Evolutionary conservation across 2,888 invertebrate species (phyloP).

Genomic region (Scaptomyza parva): DNA sequence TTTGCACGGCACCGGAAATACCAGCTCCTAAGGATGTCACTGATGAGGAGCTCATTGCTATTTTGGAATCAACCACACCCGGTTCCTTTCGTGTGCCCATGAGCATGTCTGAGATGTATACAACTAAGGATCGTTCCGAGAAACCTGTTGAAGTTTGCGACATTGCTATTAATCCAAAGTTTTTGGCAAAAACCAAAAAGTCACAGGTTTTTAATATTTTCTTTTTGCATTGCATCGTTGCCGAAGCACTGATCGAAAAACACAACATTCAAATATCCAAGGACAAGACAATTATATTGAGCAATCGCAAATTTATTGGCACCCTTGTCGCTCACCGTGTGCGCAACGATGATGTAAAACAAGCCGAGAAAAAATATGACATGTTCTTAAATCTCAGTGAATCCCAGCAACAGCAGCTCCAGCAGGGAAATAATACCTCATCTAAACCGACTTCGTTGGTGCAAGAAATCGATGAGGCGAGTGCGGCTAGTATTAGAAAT

Average conservation of each 20-base stretch:
- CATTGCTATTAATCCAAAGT: conserved; percentile 92
- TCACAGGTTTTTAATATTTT: conserved; percentile 91
- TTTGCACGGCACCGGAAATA: conserved; percentile 92
- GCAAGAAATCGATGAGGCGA: conserved; percentile 86
- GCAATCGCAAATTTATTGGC: conserved; percentile 91
- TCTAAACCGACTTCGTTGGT: conserved; percentile 84
- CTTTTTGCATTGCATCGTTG: conserved; percentile 91
- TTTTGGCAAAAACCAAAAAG: conserved; percentile 90
- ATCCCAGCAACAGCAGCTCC: not conserved
- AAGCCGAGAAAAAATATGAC: conserved; percentile 44
- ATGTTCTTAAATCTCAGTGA: not conserved
- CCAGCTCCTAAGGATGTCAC: conserved; percentile 90
- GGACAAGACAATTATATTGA: conserved; percentile 88
- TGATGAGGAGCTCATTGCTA: conserved; percentile 89
- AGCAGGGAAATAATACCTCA: not conserved
- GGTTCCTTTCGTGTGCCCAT: conserved; percentile 93
- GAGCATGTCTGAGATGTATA: conserved; percentile 94
- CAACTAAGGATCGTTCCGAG: conserved; percentile 91
- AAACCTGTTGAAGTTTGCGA: conserved; percentile 91
- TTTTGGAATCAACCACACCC: conserved; percentile 89
- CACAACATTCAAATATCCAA: conserved; percentile 89
- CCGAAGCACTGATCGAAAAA: conserved; percentile 92
- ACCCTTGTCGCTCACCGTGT: conserved; percentile 90
- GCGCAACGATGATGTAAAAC: conserved; percentile 88
- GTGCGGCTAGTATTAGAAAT: conserved; percentile 40